Evolutionary conservation across 1,140 invertebrate species (phyloP).

Genomic region (Neodiprion pinetum): DNA sequence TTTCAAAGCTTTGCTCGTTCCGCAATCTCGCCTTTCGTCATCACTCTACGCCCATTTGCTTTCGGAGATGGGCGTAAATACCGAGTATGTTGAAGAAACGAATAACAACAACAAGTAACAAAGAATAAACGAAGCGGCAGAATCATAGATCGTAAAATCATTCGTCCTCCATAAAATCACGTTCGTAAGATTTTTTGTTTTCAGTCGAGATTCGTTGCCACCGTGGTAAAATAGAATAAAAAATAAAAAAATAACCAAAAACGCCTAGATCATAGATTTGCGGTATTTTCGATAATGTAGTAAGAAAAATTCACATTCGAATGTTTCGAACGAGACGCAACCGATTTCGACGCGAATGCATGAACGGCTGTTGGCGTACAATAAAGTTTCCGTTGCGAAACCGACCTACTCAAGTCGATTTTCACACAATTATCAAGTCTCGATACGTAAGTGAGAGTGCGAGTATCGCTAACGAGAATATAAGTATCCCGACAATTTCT

Average conservation of each 20-base stretch:
- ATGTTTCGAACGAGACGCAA: too few relatives aligned
- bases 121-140: too few relatives aligned
- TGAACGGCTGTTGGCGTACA: background rate
- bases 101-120: slow-evolving; percentile 18
- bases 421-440: background rate
- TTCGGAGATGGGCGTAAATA: slow-evolving; percentile 35
- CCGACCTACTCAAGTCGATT: background rate
- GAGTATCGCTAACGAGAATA: background rate
- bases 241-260: too few relatives aligned
- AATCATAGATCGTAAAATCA: too few relatives aligned
- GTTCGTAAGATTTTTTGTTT: too few relatives aligned
- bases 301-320: too few relatives aligned
- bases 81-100: slow-evolving; percentile 31
- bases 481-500: slow-evolving; percentile 1
- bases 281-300: too few relatives aligned
- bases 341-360: background rate
- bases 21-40: background rate
- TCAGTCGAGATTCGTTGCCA: too few relatives aligned
- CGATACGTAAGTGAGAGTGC: background rate
- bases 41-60: slow-evolving; percentile 28
- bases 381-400: background rate
- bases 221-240: too few relatives aligned
- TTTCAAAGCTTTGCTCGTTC: slow-evolving; percentile 28
- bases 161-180: too few relatives aligned
- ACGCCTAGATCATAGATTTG: too few relatives aligned